Percentiles rank a stretch among this genome's conserved stretches.
These are phyloP conservation scores for Musca vetustissima DNA, from an alignment of 1,140 invertebrate genomes.

Conservation along the genomic window DNA sequence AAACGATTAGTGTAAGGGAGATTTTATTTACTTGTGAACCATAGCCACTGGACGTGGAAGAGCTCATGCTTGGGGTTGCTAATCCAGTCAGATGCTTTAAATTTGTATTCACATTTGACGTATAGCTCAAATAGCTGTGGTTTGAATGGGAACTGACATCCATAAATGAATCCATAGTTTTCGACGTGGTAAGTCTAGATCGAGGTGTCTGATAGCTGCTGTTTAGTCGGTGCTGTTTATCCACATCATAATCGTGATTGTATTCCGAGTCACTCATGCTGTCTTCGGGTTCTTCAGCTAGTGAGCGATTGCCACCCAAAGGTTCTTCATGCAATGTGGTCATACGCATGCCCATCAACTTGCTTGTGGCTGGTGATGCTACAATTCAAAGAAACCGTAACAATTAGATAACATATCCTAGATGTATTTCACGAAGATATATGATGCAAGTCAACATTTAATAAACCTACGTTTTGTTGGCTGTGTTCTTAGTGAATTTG, in stretches of 20 bases:
- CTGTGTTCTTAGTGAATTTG: constrained; percentile 86
- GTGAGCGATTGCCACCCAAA: constrained; percentile 54
- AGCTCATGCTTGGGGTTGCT: constrained; percentile 65
- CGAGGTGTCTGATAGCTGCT: constrained; percentile 31
- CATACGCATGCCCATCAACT: constrained; percentile 82
- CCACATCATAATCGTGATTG: constrained; percentile 63
- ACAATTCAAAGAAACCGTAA: constrained; percentile 25
- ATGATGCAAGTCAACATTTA: background rate
- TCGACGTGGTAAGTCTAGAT: constrained; percentile 49
- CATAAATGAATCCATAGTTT: constrained; percentile 56
- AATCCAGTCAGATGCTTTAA: constrained; percentile 52
- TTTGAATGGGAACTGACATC: constrained; percentile 51
- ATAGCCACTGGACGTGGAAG: constrained; percentile 81
- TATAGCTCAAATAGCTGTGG: constrained; percentile 34
- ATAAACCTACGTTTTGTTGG: constrained; percentile 76
- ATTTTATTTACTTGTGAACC: constrained; percentile 57
- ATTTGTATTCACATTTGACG: constrained; percentile 49
- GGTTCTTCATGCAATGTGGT: constrained; percentile 88
- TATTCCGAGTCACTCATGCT: constrained; percentile 64
- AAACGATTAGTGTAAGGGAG: background rate
- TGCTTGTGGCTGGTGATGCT: constrained; percentile 81
- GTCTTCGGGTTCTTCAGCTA: constrained; percentile 60
- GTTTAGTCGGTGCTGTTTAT: constrained; percentile 46
- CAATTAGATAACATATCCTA: background rate
- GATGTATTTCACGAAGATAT: background rate